phyloP scores from a whole-genome alignment of 2,888 invertebrate genomes.

The Platycheirus albimanus region DNA sequence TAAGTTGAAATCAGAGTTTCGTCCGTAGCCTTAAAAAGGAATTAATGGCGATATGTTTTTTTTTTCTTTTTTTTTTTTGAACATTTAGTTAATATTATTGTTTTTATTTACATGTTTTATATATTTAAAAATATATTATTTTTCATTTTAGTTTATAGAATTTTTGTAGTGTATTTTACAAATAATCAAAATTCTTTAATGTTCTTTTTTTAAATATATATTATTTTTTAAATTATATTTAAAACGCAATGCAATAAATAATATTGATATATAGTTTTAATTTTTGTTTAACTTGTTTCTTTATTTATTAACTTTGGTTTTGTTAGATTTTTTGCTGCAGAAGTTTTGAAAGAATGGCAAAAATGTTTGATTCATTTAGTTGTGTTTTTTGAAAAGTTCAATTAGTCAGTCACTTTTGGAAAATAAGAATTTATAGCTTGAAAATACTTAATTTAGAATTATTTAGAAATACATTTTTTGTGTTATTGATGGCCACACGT shows the following conservation, averaged over 20 bases:
- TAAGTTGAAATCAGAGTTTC: slow-evolving; percentile 70
- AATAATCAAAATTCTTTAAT: slow-evolving; percentile 67
- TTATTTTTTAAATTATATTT: slow-evolving; percentile 58
- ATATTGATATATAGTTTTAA: slow-evolving; percentile 57
- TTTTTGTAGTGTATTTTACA: slow-evolving; percentile 56
- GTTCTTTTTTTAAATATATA: slow-evolving; percentile 44
- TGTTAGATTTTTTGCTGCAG: not conserved
- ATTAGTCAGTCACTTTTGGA: too few species aligned
- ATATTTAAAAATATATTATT: slow-evolving; percentile 22
- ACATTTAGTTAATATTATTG: slow-evolving; percentile 68
- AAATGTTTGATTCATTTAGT: too few species aligned
- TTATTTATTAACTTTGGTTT: slow-evolving; percentile 28
- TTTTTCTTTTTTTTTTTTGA: slow-evolving; percentile 40
- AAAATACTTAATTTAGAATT: too few species aligned
- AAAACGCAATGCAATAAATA: slow-evolving; percentile 69
- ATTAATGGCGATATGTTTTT: slow-evolving; percentile 65
- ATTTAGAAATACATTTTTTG: too few species aligned
- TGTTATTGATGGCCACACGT: too few species aligned
- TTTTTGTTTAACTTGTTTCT: slow-evolving; percentile 7
- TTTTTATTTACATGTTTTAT: slow-evolving; percentile 62
- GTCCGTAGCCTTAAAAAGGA: slow-evolving; percentile 74
- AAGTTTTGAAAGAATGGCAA: not conserved
- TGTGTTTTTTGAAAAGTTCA: too few species aligned
- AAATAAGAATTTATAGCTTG: too few species aligned
- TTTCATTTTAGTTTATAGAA: slow-evolving; percentile 42